Evolutionary conservation across 53 echinoderm and acorn worm species (phyloP).

Genomic region (Crossaster papposus): DNA sequence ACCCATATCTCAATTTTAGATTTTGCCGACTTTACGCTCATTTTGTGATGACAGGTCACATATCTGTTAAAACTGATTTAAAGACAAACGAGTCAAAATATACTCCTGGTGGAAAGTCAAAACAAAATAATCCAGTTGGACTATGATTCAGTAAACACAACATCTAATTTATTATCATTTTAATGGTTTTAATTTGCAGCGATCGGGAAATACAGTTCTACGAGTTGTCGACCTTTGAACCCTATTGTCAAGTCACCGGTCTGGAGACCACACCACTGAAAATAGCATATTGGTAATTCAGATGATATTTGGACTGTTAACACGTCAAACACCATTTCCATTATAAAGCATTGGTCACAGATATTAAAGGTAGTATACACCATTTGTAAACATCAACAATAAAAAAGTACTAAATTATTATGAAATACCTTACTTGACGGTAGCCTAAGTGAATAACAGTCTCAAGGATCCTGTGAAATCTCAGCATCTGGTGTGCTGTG

Average conservation of each 20-base stretch:
- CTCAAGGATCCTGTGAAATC: too few species aligned
- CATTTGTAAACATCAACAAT: too few species aligned
- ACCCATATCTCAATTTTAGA: too few species aligned
- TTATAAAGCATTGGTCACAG: not conserved
- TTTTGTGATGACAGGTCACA: too few species aligned
- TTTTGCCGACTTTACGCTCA: too few species aligned
- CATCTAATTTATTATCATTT: not conserved
- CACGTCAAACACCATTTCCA: not conserved
- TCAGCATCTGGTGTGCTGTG: too few species aligned
- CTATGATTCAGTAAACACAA: not conserved
- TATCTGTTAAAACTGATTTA: too few species aligned
- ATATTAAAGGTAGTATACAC: too few species aligned
- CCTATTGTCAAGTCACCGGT: constrained; percentile 96
- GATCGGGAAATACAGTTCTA: constrained; percentile 99
- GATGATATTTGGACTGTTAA: not conserved
- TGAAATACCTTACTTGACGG: too few species aligned
- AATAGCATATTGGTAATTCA: constrained; percentile 89
- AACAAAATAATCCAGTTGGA: not conserved
- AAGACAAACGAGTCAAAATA: not conserved
- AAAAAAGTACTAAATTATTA: too few species aligned
- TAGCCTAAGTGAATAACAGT: too few species aligned
- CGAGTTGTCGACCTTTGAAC: constrained; percentile 96
- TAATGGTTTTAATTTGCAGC: constrained; percentile 50
- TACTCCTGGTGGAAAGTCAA: not conserved
- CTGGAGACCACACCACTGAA: constrained; percentile 95